Conservation (phyloP, 2,113 vertebrate species). For the Pavo muticus region DNA sequence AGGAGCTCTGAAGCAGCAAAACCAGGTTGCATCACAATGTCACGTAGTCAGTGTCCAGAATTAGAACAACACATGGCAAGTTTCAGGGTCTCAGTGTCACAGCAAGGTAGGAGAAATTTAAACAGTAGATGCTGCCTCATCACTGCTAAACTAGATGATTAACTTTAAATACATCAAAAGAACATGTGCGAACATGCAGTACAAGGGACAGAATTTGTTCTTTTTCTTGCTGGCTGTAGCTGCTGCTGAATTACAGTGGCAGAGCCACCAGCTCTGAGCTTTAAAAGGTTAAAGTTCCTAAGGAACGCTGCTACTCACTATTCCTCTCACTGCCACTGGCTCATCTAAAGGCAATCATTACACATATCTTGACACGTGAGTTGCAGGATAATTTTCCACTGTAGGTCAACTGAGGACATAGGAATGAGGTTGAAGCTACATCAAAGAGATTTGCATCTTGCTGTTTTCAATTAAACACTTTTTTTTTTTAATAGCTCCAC, state of each 20-base stretch:
- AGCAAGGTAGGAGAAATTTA: constrained; percentile 26
- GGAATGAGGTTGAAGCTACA: constrained; percentile 44
- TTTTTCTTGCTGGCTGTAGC: background rate
- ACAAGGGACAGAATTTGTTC: background rate
- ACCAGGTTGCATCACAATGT: constrained; percentile 38
- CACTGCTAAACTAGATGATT: background rate
- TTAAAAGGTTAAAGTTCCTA: constrained; percentile 61
- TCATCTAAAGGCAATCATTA: constrained; percentile 46
- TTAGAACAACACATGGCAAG: constrained; percentile 36
- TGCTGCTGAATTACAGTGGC: constrained; percentile 2
- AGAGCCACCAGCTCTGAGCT: constrained; percentile 27
- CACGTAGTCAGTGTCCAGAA: constrained; percentile 37
- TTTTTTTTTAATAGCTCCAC: constrained; percentile 34
- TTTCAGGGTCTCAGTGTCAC: constrained; percentile 14
- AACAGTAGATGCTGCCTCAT: constrained; percentile 5
- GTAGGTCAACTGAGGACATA: constrained; percentile 63
- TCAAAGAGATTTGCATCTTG: constrained; percentile 63
- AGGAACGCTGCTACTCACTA: background rate
- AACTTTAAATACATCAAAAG: background rate
- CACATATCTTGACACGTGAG: constrained; percentile 41
- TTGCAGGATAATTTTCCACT: constrained; percentile 70
- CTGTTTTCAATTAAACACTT: constrained; percentile 63
- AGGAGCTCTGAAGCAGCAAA: constrained; percentile 43
- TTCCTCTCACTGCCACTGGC: constrained; percentile 29
- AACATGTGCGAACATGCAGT: constrained; percentile 14